Base-by-base conservation (phyloP, 2,113 vertebrate species). In the Cheirogaleus medius region DNA sequence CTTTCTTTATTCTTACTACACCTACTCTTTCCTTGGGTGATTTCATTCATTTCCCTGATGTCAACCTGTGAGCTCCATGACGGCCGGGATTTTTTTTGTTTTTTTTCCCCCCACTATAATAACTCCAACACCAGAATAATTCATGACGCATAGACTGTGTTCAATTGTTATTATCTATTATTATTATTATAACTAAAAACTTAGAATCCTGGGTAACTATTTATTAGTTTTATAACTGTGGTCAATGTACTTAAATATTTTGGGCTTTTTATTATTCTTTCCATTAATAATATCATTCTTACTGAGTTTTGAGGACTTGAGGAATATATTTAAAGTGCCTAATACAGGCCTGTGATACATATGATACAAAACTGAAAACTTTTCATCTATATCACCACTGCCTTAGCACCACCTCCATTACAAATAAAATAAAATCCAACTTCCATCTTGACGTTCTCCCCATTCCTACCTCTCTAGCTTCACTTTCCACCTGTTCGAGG, bases 121-220 rank as follows among this genome's bases (percentile, higher is more conserved):
- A 76, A 86, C 20, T 68, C 52, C 12, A 39, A 92, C 44, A 34
- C 12, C 15, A 66, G 8, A 54, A 58, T 37, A 60, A 68, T 86
- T 12, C 3, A 5, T 73, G 25, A 77, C 25, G 37, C 42, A 42
- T 34, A 13, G 29, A 17, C 42, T 39, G 54, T 52, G 4, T 77
- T 32, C 44, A 78, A 18, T 44, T 81, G 7, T 73, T 68, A 39
- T 87, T 76, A 7, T 32, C 13, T 89, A 12, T 58, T 37, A 15
- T 52, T 88, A 18, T 54, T 54, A 54, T 54, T 54, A 8, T 47
- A 54, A 69, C 49, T 91, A 32, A 82, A 74, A 66, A n/a, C 37
- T 64, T 85, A 60, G 34, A 83, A 96, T 84, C 18, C 85, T 91
- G 3, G 6, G 37, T 83, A 93, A n/a, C 17, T 82, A 2, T 74